phyloP scores from a whole-genome alignment of 2,113 vertebrate genomes.

The Condylura cristata region DNA sequence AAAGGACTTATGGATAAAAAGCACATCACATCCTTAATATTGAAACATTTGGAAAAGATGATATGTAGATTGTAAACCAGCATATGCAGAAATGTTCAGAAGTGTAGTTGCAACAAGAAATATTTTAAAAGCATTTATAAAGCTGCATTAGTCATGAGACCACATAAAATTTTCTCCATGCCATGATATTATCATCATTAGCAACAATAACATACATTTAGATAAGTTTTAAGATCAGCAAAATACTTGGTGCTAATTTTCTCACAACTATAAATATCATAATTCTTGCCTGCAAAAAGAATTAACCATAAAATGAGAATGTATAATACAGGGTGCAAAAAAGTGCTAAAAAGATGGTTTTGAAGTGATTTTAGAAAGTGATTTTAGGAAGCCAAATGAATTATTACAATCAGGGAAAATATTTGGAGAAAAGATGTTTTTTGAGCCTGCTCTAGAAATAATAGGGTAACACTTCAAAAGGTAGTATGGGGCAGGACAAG shows the following conservation, averaged over 20 bases:
- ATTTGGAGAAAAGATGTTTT: neutral
- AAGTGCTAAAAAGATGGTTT: neutral
- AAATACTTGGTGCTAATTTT: neutral
- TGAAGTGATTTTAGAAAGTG: slow-evolving; percentile 8
- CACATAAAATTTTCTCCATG: neutral
- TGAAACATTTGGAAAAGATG: neutral
- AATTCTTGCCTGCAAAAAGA: neutral
- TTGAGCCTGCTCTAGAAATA: neutral
- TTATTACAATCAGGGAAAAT: neutral
- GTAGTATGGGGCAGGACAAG: neutral
- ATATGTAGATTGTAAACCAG: neutral
- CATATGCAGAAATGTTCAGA: neutral
- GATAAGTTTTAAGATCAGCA: neutral
- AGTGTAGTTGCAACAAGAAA: neutral
- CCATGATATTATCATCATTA: neutral
- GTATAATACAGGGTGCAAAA: neutral
- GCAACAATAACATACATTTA: neutral
- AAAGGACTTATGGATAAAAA: neutral
- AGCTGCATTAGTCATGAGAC: neutral
- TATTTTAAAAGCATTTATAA: neutral
- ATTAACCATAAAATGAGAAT: neutral
- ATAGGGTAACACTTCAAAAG: neutral
- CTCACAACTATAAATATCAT: neutral
- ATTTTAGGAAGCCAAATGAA: neutral
- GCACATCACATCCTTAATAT: neutral